A percentile compares a stretch with the other conserved stretches of the same genome.
Evolutionary conservation across 2,797 vertebrate genomes (phyloP).

Genomic region (Parambassis ranga): DNA sequence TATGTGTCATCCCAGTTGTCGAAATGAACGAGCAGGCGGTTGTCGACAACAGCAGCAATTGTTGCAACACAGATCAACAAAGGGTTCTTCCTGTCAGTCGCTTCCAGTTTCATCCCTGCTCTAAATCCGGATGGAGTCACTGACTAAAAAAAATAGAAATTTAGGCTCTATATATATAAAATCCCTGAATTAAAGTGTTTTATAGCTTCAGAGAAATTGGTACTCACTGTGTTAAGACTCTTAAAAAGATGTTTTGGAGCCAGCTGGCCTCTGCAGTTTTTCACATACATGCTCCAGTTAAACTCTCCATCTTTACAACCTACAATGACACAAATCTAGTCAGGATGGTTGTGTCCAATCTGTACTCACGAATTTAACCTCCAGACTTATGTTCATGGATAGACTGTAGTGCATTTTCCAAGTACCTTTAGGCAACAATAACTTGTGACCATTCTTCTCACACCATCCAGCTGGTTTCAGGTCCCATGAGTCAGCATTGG

Average conservation of each 20-base stretch:
- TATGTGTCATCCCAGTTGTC: slow-evolving; percentile 86
- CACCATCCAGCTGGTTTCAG: slow-evolving; percentile 86
- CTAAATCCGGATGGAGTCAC: slow-evolving; percentile 85
- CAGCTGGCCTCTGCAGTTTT: slow-evolving; percentile 84
- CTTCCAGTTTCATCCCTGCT: slow-evolving; percentile 86
- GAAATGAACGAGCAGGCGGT: slow-evolving; percentile 85
- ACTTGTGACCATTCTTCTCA: slow-evolving; percentile 84
- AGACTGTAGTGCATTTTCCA: not conserved
- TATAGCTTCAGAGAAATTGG: not conserved
- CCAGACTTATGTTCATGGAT: not conserved
- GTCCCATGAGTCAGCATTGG: slow-evolving; percentile 85
- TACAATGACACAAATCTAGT: slow-evolving; percentile 36
- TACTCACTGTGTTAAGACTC: slow-evolving; percentile 83
- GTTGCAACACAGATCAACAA: slow-evolving; percentile 82
- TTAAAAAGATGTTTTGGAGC: slow-evolving; percentile 86
- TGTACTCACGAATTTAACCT: not conserved
- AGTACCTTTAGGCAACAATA: slow-evolving; percentile 84
- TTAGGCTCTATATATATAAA: too few relatives aligned
- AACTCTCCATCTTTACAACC: slow-evolving; percentile 85
- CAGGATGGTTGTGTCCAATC: not conserved
- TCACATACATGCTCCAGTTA: slow-evolving; percentile 85
- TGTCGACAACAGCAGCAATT: slow-evolving; percentile 83
- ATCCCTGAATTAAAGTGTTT: not conserved
- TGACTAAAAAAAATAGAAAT: slow-evolving; percentile 60
- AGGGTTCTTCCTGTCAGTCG: slow-evolving; percentile 82